Conservation (phyloP, 2,797 vertebrate genomes). For the Peromyscus nudipes region DNA sequence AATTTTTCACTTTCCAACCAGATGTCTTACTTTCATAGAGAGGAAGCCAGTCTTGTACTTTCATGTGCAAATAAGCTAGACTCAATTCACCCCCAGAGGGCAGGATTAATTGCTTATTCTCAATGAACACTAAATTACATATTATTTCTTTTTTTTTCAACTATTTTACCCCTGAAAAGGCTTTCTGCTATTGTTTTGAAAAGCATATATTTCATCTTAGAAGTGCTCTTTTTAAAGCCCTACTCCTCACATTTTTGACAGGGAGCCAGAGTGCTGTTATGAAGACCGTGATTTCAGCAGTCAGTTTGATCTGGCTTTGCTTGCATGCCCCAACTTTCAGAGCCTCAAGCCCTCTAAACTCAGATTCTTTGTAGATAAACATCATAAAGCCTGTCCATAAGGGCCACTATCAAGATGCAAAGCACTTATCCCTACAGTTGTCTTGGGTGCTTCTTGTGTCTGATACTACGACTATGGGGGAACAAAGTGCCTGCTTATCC, state of each 20-base stretch:
- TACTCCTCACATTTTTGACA: neutral
- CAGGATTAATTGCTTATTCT: constrained; percentile 75
- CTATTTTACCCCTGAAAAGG: constrained; percentile 40
- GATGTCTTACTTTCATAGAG: constrained; percentile 74
- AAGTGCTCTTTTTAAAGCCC: constrained; percentile 26
- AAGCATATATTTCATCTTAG: constrained; percentile 39
- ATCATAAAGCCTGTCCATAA: constrained; percentile 4
- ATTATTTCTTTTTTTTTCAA: constrained; percentile 48
- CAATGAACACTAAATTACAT: constrained; percentile 64
- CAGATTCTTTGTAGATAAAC: constrained; percentile 31
- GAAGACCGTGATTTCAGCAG: constrained; percentile 19
- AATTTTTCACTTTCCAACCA: constrained; percentile 80
- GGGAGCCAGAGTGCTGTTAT: neutral
- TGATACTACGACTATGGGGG: neutral
- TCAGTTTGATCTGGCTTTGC: constrained; percentile 18
- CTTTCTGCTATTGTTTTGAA: constrained; percentile 64
- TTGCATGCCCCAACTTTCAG: neutral
- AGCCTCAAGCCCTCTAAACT: constrained; percentile 29
- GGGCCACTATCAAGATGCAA: neutral
- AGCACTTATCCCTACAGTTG: neutral
- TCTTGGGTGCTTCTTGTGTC: neutral
- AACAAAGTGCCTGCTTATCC: neutral
- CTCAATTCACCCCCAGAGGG: constrained; percentile 61
- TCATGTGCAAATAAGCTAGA: constrained; percentile 78
- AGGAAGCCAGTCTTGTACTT: constrained; percentile 75